Evolutionary conservation across 2,888 invertebrate genomes (phyloP).

Genomic region (Heliconius hortense): DNA sequence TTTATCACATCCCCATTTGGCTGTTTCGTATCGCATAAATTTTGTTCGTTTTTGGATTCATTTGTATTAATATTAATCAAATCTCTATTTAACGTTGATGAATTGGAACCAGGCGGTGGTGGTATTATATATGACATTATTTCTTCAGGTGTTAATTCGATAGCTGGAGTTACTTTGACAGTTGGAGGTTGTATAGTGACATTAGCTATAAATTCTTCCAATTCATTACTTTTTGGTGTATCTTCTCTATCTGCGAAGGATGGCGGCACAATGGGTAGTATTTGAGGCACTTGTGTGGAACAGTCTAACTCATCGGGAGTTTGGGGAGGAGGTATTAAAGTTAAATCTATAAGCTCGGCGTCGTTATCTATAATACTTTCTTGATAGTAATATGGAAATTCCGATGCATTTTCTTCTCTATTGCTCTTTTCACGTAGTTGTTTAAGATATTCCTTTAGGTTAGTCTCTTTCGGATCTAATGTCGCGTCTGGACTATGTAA

Average conservation of each 20-base stretch:
- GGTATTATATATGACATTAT: conserved; percentile 93
- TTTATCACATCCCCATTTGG: conserved; percentile 77
- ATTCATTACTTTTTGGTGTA: conserved; percentile 80
- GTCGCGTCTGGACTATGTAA: conserved; percentile 88
- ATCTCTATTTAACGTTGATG: conserved; percentile 73
- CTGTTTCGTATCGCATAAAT: conserved; percentile 55
- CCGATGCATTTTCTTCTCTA: conserved; percentile 70
- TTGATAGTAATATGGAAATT: conserved; percentile 74
- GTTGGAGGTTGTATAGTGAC: conserved; percentile 92
- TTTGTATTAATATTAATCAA: conserved; percentile 64
- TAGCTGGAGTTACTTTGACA: conserved; percentile 87
- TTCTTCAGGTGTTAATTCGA: conserved; percentile 90
- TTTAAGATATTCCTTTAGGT: conserved; percentile 85
- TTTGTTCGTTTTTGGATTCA: conserved; percentile 57
- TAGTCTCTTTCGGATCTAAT: conserved; percentile 82
- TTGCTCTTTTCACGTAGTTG: conserved; percentile 84
- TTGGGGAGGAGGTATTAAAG: conserved; percentile 92
- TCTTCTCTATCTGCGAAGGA: conserved; percentile 87
- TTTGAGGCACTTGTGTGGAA: conserved; percentile 84
- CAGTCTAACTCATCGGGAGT: conserved; percentile 91
- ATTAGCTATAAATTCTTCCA: conserved; percentile 92
- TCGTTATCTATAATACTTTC: conserved; percentile 80
- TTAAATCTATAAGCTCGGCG: conserved; percentile 94
- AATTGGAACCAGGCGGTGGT: conserved; percentile 84
- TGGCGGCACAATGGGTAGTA: conserved; percentile 87